These are phyloP conservation scores for Cheilosia urbana DNA, from an alignment of 2,888 invertebrate species.

Conservation along the genomic window DNA sequence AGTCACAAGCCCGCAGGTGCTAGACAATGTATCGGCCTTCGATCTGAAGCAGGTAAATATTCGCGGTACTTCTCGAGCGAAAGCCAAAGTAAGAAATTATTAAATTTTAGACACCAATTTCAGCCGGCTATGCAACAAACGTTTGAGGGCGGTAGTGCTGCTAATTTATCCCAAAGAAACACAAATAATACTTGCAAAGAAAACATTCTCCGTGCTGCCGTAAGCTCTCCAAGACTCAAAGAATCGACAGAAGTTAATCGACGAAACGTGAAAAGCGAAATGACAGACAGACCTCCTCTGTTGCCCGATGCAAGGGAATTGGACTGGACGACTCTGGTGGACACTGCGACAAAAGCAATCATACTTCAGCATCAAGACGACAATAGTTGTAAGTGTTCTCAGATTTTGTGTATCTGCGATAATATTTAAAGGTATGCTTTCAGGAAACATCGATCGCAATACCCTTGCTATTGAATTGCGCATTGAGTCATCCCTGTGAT, in stretches of 20 bases:
- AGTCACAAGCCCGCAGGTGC: not conserved
- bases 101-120: constrained; percentile 79
- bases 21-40: constrained; percentile 26
- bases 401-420: not conserved
- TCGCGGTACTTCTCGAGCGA: not conserved
- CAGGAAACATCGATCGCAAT: constrained; percentile 17
- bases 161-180: constrained; percentile 85
- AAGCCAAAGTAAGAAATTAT: constrained; percentile 71
- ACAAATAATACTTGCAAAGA: constrained; percentile 81
- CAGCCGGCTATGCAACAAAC: constrained; percentile 77
- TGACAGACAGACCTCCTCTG: constrained; percentile 84
- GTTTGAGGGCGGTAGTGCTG: constrained; percentile 84
- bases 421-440: not conserved
- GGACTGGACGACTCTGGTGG: constrained; percentile 92
- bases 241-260: constrained; percentile 55
- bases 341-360: constrained; percentile 91
- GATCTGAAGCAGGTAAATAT: constrained; percentile 48
- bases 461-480: constrained; percentile 22
- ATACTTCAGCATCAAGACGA: constrained; percentile 79
- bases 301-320: constrained; percentile 89
- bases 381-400: constrained; percentile 34
- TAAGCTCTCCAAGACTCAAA: constrained; percentile 12
- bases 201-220: constrained; percentile 75
- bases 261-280: constrained; percentile 75
- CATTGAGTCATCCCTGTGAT: constrained; percentile 20